phyloP scores from a whole-genome alignment of 2,797 vertebrate genomes.

The Tarsius wallacei region DNA sequence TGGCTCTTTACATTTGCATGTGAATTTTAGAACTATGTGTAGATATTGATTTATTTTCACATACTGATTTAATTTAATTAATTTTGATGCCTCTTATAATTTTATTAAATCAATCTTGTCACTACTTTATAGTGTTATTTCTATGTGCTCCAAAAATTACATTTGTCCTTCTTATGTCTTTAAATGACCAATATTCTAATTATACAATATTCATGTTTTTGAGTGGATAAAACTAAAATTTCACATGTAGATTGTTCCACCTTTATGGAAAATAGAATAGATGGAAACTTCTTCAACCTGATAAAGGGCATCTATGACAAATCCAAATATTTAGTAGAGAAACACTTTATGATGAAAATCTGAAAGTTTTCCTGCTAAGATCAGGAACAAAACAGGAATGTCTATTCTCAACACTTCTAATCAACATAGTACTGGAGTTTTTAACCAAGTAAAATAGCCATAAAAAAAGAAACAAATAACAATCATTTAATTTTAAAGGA shows the following conservation, averaged over 20 bases:
- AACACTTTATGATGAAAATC: not conserved
- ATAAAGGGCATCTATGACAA: not conserved
- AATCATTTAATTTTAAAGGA: not conserved
- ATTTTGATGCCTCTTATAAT: slow-evolving; percentile 79
- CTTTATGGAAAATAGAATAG: not conserved
- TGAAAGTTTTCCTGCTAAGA: not conserved
- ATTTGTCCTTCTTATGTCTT: not conserved
- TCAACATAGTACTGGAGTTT: not conserved
- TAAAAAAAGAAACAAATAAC: not conserved
- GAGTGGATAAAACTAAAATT: not conserved
- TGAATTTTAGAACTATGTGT: not conserved
- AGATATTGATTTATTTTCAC: slow-evolving; percentile 73
- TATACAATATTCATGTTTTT: not conserved
- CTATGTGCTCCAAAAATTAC: slow-evolving; percentile 75
- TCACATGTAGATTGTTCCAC: not conserved
- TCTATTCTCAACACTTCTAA: not conserved
- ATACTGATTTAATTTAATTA: slow-evolving; percentile 84
- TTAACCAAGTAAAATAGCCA: not conserved
- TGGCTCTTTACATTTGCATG: not conserved
- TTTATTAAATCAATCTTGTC: slow-evolving; percentile 71
- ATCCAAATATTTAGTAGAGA: not conserved
- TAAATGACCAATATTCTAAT: not conserved
- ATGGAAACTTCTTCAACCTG: not conserved
- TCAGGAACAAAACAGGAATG: not conserved
- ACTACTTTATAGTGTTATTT: slow-evolving; percentile 83